Base-by-base conservation (phyloP, 2,113 vertebrate species). In the Phaetusa simplex region DNA sequence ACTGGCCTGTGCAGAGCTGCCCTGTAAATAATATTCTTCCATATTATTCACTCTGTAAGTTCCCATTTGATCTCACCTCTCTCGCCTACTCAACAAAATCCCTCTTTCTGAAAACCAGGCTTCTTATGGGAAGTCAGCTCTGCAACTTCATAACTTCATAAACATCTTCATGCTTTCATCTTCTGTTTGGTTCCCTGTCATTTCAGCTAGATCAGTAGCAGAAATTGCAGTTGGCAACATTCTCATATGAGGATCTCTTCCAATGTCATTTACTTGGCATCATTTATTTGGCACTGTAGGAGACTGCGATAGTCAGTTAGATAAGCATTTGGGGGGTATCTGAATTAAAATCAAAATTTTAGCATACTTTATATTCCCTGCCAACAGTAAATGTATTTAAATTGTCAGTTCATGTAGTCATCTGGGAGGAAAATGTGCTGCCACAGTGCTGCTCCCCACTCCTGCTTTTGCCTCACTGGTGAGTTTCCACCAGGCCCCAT, bases 181-280 rank as follows among this genome's bases (percentile, higher is more conserved):
- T 74, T 86, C 47, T 85, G 21, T 72, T 91, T 79, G 36, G 34
- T 79, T 93, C 16, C 56, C 65, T 79, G 61, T 76, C 65, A 12
- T 53, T 72, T 43, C 62, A 92, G 71, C 86, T 42, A 74, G 73
- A 89, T 69, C 92, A 84, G 80, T 17, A 84, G 80, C 59, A 95
- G 72, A 79, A 89, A 71, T 34, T 74, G 67, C 43, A 86, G 30
- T 20, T 86, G 88, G 42, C 55, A 86, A 24, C 45, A 23, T 40
- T 59, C 32, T 90, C 17, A 7, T 23, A 52, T 5, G n/a, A 90
- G 43, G 70, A 79, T 47, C 56, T 90, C 77, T 89, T 82, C 56
- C 80, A 79, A 14, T 82, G 91, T 91, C 89, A 82, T 85, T 91
- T 94, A 89, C 66, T 95, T 94, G 96, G 94, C 95, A 94, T 52